Conservation (phyloP, 2,797 vertebrate genomes). For the Sebastes paucispinis region DNA sequence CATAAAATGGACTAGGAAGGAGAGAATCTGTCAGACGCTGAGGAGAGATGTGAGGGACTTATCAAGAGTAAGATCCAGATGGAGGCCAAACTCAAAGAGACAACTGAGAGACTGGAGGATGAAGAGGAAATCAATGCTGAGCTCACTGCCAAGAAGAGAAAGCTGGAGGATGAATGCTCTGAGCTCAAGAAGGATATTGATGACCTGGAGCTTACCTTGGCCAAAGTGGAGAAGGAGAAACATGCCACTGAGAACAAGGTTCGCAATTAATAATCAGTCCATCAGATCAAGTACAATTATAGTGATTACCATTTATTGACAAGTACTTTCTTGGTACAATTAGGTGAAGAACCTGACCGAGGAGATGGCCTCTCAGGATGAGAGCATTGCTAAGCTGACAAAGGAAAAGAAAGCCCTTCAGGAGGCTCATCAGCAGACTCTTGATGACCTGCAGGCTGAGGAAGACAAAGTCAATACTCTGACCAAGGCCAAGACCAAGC, state of each 20-base stretch:
- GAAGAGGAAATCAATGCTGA: slow-evolving; percentile 88
- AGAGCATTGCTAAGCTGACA: slow-evolving; percentile 71
- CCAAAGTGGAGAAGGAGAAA: slow-evolving; percentile 91
- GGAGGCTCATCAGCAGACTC: slow-evolving; percentile 65
- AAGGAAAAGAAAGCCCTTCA: slow-evolving; percentile 78
- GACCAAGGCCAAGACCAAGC: slow-evolving; percentile 71
- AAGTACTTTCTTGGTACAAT: neutral
- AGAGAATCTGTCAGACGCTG: slow-evolving; percentile 86
- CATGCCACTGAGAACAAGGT: slow-evolving; percentile 93
- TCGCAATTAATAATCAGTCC: neutral
- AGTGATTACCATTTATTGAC: neutral
- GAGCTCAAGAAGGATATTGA: slow-evolving; percentile 92
- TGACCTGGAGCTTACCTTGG: slow-evolving; percentile 88
- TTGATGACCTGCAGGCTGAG: slow-evolving; percentile 77
- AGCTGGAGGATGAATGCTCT: slow-evolving; percentile 89
- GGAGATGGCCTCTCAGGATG: slow-evolving; percentile 76
- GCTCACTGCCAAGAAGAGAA: slow-evolving; percentile 87
- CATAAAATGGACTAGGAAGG: slow-evolving; percentile 74
- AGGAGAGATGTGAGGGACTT: slow-evolving; percentile 91
- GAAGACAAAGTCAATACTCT: slow-evolving; percentile 86
- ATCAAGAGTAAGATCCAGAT: slow-evolving; percentile 91
- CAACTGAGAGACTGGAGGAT: slow-evolving; percentile 86
- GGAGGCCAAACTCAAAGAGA: slow-evolving; percentile 89
- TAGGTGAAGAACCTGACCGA: slow-evolving; percentile 80
- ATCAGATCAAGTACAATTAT: neutral